Base-by-base conservation (phyloP, 2,888 invertebrate genomes). In the Amiota mariae region DNA sequence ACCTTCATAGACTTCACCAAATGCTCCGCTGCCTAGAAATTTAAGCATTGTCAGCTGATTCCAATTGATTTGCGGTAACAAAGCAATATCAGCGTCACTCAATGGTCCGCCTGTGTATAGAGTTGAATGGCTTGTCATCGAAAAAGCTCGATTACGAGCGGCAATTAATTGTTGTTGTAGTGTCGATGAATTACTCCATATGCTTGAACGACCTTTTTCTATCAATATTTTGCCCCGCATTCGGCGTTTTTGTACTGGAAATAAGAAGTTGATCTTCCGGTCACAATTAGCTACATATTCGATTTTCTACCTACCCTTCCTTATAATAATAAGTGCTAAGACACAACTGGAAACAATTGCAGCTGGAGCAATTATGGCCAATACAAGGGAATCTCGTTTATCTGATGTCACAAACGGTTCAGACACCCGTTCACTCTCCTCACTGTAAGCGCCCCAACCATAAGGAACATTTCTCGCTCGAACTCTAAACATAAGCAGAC, bases 1-100 rank as follows among this genome's bases (percentile, higher is more conserved):
- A 0, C 98, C 99, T 91, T 98, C 97, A 88, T 96, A 98, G 1
- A 99, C 99, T 90, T 98, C 98, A 0, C 99, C 99, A 87, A 99
- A 99, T 0, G 98, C 98, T 0, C 99, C 99, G 74, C 96, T 96
- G 0, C 98, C 99, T 71, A 99, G 91, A 88, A 97, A 97, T 86
- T 96, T 96, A 13, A 94, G 94, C 47, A 97, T 90, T 0, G 94
- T 95, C 73, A 99, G 95, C 87, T 97, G 96, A 78, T 95, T 95
- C 75, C 96, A 93, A 54, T 94, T 92, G 75, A 98, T 95, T 88
- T 96, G 96, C 0, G 98, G 97, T 72, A 98, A 89, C 68, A 94
- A 91, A 2, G 95, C 94, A 77, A 96, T 92, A 79, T 96, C 96
- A 12, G 94, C 93, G 86, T 95, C 95, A 12, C 94, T 93, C n/a